These are phyloP conservation scores for Scylla paramamosain DNA, from an alignment of 1,140 invertebrate species.

Conservation along the genomic window DNA sequence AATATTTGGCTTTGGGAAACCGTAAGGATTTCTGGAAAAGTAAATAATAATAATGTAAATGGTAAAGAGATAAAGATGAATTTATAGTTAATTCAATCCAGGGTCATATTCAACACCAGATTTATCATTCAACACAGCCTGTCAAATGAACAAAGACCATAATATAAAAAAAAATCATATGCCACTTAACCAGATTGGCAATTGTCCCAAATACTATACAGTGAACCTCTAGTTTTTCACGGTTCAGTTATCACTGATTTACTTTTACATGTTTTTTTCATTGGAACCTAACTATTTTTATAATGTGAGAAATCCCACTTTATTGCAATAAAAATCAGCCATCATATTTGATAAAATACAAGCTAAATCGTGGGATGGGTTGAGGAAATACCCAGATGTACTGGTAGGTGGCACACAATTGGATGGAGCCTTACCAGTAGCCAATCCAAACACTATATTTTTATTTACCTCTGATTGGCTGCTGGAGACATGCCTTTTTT, in stretches of 20 bases:
- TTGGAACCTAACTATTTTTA: too few relatives aligned
- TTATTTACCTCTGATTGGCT: background rate
- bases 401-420: background rate
- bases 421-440: too few relatives aligned
- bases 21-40: constrained; percentile 66
- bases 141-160: background rate
- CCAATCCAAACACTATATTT: background rate
- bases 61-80: background rate
- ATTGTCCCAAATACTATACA: background rate
- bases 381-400: too few relatives aligned
- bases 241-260: too few relatives aligned
- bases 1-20: constrained; percentile 72
- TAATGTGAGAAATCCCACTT: too few relatives aligned
- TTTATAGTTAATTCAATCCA: background rate
- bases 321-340: too few relatives aligned
- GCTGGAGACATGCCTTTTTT: background rate
- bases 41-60: background rate
- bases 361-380: too few relatives aligned
- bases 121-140: background rate
- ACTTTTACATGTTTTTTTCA: too few relatives aligned
- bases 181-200: background rate
- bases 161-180: background rate
- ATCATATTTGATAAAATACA: too few relatives aligned
- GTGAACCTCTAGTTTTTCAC: too few relatives aligned
- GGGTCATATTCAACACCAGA: background rate